Evolutionary conservation across 2,888 invertebrate species (phyloP).

Genomic region (Agrotis puta): DNA sequence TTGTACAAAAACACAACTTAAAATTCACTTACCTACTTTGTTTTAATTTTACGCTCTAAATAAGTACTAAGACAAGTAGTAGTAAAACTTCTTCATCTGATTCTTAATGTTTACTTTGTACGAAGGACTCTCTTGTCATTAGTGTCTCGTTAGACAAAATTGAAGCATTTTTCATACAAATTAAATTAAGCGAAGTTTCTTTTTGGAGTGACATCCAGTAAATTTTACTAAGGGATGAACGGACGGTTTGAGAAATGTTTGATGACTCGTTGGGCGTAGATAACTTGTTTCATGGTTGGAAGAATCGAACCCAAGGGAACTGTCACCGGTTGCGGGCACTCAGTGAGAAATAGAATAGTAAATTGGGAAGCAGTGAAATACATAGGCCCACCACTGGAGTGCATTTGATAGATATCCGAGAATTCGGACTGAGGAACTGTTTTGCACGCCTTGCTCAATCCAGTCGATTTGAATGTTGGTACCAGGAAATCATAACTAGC

Average conservation of each 20-base stretch:
- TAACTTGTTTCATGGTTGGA: slow-evolving; percentile 70
- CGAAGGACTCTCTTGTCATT: slow-evolving; percentile 18
- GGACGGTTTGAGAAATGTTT: slow-evolving; percentile 54
- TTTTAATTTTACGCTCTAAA: slow-evolving; percentile 23
- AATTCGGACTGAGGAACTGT: background rate
- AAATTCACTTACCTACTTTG: slow-evolving; percentile 23
- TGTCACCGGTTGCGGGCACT: slow-evolving; percentile 4
- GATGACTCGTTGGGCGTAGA: slow-evolving; percentile 29
- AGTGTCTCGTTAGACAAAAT: slow-evolving; percentile 19
- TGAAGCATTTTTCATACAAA: slow-evolving; percentile 45
- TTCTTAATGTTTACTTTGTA: slow-evolving; percentile 20
- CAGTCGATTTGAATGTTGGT: background rate
- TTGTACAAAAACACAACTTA: background rate
- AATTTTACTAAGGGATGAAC: slow-evolving; percentile 14
- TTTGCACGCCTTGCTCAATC: background rate
- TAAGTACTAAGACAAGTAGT: slow-evolving; percentile 5
- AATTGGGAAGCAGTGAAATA: slow-evolving; percentile 19
- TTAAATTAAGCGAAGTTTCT: slow-evolving; percentile 28
- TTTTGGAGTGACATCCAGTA: slow-evolving; percentile 28
- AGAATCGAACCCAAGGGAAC: background rate
- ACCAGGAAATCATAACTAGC: slow-evolving; percentile 21
- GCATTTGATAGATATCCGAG: background rate
- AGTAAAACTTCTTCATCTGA: slow-evolving; percentile 18
- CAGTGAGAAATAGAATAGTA: slow-evolving; percentile 30
- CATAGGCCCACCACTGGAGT: background rate